A percentile compares a stretch with the other conserved stretches of the same genome.
These are phyloP conservation scores for Drosophila paramelanica DNA, from an alignment of 2,888 invertebrate species.

Conservation along the genomic window DNA sequence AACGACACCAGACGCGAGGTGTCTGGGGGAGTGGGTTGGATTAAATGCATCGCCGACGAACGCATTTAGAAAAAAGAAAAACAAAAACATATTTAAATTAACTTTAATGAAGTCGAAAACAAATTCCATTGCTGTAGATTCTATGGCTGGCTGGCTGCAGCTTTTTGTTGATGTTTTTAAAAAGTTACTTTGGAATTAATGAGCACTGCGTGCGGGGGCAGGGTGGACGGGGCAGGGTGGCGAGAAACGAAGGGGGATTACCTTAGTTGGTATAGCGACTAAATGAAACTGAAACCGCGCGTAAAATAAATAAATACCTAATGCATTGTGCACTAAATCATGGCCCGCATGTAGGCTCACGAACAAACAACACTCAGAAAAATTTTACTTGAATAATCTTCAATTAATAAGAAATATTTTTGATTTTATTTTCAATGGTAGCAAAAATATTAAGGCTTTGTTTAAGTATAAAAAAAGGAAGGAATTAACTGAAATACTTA, in stretches of 20 bases:
- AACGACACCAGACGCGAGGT: too few relatives aligned
- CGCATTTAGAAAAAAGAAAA: constrained; percentile 34
- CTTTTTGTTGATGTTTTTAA: constrained; percentile 18
- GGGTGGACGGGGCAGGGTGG: too few relatives aligned
- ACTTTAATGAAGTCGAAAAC: constrained; percentile 76
- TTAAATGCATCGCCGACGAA: constrained; percentile 33
- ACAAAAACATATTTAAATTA: constrained; percentile 70
- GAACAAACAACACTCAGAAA: background rate
- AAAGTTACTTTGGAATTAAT: constrained; percentile 53
- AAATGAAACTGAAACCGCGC: constrained; percentile 67
- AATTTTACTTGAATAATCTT: background rate
- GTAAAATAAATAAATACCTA: constrained; percentile 67
- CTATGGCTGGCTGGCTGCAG: constrained; percentile 43
- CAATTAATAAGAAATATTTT: too few relatives aligned
- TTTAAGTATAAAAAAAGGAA: too few relatives aligned
- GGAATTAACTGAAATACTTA: too few relatives aligned
- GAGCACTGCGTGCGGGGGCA: constrained; percentile 11
- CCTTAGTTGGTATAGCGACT: constrained; percentile 25
- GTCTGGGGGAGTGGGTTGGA: background rate
- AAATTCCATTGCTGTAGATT: constrained; percentile 62
- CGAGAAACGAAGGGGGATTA: too few relatives aligned
- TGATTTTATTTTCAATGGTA: too few relatives aligned
- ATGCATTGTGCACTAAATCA: constrained; percentile 72
- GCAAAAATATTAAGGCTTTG: too few relatives aligned
- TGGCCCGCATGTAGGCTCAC: constrained; percentile 28